Conservation (phyloP, 2,888 invertebrate genomes). For the Troides helena region DNA sequence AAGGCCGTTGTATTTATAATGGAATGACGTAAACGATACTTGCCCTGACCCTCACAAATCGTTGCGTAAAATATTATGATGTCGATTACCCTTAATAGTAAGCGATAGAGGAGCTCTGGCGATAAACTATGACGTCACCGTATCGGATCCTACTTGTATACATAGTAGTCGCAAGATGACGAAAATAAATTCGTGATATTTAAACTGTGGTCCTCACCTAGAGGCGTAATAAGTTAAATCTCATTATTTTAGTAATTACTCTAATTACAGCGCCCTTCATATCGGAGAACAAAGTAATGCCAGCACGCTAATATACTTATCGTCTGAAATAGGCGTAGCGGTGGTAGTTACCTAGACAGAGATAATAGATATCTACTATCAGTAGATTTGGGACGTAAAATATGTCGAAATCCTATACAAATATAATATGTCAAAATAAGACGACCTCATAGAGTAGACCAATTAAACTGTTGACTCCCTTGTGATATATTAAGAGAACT, state of each 20-base stretch:
- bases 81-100: conserved; percentile 23
- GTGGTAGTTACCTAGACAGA: no score
- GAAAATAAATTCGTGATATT: no score
- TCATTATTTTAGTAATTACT: no score
- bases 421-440: not conserved
- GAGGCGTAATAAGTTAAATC: no score
- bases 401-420: no score
- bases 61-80: conserved; percentile 28
- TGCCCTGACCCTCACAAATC: conserved; percentile 22
- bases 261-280: no score
- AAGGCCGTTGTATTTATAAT: conserved; percentile 19
- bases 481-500: not conserved
- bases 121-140: conserved; percentile 18
- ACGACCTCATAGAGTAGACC: not conserved
- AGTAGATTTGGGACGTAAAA: no score
- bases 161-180: not conserved
- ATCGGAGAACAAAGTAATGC: no score
- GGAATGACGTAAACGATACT: conserved; percentile 18
- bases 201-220: no score
- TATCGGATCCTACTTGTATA: not conserved
- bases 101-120: conserved; percentile 15
- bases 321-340: no score
- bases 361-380: no score
- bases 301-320: no score
- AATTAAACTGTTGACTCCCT: not conserved